Evolutionary conservation across 2,113 vertebrate species (phyloP).

Genomic region (Callaeas wilsoni): DNA sequence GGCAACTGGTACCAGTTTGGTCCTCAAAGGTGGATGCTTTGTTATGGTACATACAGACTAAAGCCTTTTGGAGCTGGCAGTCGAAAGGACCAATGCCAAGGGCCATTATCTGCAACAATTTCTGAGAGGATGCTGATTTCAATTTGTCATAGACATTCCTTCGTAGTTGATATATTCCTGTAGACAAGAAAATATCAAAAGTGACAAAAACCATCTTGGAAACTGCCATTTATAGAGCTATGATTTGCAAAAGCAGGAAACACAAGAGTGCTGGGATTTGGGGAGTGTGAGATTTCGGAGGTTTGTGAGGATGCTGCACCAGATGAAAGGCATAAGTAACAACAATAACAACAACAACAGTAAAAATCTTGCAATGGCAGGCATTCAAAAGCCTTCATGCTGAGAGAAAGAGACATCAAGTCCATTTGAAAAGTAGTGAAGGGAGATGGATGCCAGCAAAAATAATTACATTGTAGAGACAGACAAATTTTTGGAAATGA

Average conservation of each 20-base stretch:
- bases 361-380: not conserved
- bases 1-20: not conserved
- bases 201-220: not conserved
- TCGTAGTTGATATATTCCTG: not conserved
- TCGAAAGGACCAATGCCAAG: not conserved
- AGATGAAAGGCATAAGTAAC: slow-evolving; percentile 8
- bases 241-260: not conserved
- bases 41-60: not conserved
- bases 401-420: slow-evolving; percentile 25
- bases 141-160: not conserved
- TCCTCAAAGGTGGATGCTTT: not conserved
- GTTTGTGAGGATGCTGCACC: not conserved
- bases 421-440: slow-evolving; percentile 7
- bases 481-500: not conserved
- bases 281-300: rapidly evolving
- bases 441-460: slow-evolving; percentile 33
- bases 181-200: not conserved
- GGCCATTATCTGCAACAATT: not conserved
- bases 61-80: not conserved
- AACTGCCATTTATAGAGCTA: not conserved
- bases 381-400: not conserved
- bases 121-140: not conserved
- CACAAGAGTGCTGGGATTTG: not conserved
- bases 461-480: slow-evolving; percentile 28
- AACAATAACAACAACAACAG: not conserved